Conservation (phyloP, 1,140 invertebrate species). For the Megalonaias nervosa region DNA sequence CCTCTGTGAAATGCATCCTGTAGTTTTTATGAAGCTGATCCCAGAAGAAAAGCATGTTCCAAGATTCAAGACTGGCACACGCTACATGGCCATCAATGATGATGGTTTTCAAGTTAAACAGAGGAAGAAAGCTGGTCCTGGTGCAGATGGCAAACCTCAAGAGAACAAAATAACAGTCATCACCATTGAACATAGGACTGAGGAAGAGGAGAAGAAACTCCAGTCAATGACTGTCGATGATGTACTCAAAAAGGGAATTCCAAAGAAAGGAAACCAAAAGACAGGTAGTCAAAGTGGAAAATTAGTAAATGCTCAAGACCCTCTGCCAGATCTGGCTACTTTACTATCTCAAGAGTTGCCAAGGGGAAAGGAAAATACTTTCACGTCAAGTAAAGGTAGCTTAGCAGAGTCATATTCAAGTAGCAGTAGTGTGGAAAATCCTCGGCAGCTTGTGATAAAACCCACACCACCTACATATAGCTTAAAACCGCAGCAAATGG, state of each 20-base stretch:
- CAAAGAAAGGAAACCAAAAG: constrained; percentile 2
- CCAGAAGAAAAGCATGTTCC: constrained; percentile 1
- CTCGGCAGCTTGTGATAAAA: constrained; percentile 27
- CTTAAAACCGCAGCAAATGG: constrained; percentile 27
- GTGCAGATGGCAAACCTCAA: constrained; percentile 25
- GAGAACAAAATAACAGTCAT: constrained; percentile 45
- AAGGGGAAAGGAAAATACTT: constrained; percentile 4
- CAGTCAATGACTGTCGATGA: constrained; percentile 50
- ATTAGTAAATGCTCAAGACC: constrained; percentile 24
- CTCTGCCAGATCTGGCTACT: not conserved
- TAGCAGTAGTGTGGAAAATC: constrained; percentile 21
- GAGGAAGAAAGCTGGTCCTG: constrained; percentile 34
- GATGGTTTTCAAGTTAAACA: constrained; percentile 49
- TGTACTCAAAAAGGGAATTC: constrained; percentile 37
- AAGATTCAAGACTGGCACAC: constrained; percentile 2
- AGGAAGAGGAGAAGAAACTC: constrained; percentile 45
- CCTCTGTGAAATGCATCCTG: constrained; percentile 45
- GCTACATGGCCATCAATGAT: too few species aligned
- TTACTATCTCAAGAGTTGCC: not conserved
- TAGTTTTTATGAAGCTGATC: constrained; percentile 50
- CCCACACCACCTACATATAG: constrained; percentile 33
- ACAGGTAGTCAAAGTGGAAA: constrained; percentile 12
- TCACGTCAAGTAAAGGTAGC: constrained; percentile 23
- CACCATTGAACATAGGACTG: constrained; percentile 39
- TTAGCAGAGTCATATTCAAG: constrained; percentile 18